Percentiles rank a stretch among this genome's conserved stretches.
Conservation (phyloP, 92 coral and sea anemone genomes). For the Heteractis magnifica region DNA sequence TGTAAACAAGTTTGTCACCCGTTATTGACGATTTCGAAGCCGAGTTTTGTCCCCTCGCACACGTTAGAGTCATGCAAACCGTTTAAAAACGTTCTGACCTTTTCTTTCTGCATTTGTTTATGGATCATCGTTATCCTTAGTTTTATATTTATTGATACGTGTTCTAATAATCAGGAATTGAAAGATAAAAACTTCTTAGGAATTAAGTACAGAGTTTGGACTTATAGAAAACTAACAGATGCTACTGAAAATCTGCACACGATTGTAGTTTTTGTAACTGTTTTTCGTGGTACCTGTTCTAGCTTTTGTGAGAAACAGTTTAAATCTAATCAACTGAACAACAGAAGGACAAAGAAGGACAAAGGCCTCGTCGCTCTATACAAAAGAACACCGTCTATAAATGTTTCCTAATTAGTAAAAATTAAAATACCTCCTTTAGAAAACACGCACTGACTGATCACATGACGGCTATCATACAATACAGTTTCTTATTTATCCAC, state of each 20-base stretch:
- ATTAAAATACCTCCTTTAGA: background rate
- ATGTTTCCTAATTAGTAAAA: background rate
- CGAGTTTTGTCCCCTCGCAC: background rate
- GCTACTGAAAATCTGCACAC: background rate
- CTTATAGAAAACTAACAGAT: background rate
- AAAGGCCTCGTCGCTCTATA: background rate
- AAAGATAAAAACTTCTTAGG: background rate
- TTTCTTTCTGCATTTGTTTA: background rate
- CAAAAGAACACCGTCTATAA: background rate
- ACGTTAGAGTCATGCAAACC: background rate
- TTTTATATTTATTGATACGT: background rate
- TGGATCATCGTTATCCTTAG: background rate
- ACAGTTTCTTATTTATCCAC: too few relatives aligned
- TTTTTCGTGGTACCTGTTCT: background rate
- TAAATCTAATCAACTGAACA: background rate
- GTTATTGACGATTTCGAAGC: background rate
- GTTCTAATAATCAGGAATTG: background rate
- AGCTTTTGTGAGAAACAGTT: background rate
- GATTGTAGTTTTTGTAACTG: background rate
- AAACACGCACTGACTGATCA: background rate
- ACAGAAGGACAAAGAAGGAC: background rate
- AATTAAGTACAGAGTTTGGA: background rate
- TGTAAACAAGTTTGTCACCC: conserved; percentile 1
- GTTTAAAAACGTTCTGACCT: background rate
- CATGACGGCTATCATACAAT: too few relatives aligned